phyloP scores from a whole-genome alignment of 2,888 invertebrate species.

The Hyles lineata region DNA sequence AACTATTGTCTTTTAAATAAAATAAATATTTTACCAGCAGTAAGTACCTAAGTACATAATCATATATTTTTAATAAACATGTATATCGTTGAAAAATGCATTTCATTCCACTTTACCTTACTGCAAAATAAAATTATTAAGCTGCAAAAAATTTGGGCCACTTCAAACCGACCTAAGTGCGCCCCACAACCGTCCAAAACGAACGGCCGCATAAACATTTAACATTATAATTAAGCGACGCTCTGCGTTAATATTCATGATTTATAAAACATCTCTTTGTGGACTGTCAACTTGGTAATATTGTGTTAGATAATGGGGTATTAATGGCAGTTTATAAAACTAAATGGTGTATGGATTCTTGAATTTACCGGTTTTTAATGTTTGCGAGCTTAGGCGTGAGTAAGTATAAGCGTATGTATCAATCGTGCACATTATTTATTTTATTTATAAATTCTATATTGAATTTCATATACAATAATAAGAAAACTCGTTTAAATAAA shows the following conservation, averaged over 20 bases:
- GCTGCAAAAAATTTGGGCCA: background rate
- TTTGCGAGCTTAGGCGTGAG: too few species aligned
- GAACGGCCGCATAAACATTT: slow-evolving; percentile 16
- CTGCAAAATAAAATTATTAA: background rate
- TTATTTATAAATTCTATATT: too few species aligned
- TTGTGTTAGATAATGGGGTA: background rate
- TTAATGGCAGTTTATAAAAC: too few species aligned
- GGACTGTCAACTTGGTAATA: background rate
- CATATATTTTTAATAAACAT: background rate
- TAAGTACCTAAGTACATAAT: too few species aligned
- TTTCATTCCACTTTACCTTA: background rate
- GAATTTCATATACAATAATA: too few species aligned
- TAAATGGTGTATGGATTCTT: too few species aligned
- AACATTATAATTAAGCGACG: slow-evolving; percentile 7
- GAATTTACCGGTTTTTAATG: too few species aligned
- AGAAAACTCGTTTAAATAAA: too few species aligned
- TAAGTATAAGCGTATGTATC: too few species aligned
- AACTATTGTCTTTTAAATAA: too few species aligned
- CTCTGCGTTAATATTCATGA: slow-evolving; percentile 4
- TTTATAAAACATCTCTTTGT: background rate
- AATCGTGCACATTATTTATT: too few species aligned
- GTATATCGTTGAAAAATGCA: background rate
- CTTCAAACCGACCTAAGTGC: background rate
- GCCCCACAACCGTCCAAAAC: background rate
- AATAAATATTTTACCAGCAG: too few species aligned